Percentiles rank a stretch among this genome's conserved stretches.
These are phyloP conservation scores for Pseudolaguvia tuberculata DNA, from an alignment of 2,113 vertebrate species.

Conservation along the genomic window DNA sequence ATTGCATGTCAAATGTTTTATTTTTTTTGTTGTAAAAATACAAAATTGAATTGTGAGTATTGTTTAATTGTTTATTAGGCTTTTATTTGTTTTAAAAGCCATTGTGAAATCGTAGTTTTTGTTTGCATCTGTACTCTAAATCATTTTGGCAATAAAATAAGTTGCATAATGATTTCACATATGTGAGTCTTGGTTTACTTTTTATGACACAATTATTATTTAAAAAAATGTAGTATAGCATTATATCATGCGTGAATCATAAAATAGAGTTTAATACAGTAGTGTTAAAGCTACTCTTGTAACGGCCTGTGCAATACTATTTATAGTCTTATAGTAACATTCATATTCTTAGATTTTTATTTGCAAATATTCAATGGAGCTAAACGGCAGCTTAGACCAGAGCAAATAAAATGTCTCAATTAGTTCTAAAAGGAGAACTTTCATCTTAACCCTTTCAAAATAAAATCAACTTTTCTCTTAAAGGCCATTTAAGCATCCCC, in stretches of 20 bases:
- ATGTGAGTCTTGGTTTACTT: constrained; percentile 21
- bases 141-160: constrained; percentile 75
- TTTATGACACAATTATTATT: not conserved
- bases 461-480: not conserved
- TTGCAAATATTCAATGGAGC: not conserved
- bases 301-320: constrained; percentile 51
- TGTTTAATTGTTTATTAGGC: constrained; percentile 65
- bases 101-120: constrained; percentile 63
- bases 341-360: no score
- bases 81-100: constrained; percentile 71
- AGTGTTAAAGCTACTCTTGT: constrained; percentile 63
- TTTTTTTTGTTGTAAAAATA: constrained; percentile 52
- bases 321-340: no score
- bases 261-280: not conserved
- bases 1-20: constrained; percentile 77
- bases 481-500: not conserved
- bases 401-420: not conserved
- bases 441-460: not conserved
- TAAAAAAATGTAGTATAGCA: not conserved
- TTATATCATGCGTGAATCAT: not conserved
- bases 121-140: constrained; percentile 70
- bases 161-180: constrained; percentile 59
- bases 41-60: constrained; percentile 64
- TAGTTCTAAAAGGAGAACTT: not conserved
- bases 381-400: constrained; percentile 1